Evolutionary conservation across 2,113 vertebrate species (phyloP).

Genomic region (Carlito syrichta): DNA sequence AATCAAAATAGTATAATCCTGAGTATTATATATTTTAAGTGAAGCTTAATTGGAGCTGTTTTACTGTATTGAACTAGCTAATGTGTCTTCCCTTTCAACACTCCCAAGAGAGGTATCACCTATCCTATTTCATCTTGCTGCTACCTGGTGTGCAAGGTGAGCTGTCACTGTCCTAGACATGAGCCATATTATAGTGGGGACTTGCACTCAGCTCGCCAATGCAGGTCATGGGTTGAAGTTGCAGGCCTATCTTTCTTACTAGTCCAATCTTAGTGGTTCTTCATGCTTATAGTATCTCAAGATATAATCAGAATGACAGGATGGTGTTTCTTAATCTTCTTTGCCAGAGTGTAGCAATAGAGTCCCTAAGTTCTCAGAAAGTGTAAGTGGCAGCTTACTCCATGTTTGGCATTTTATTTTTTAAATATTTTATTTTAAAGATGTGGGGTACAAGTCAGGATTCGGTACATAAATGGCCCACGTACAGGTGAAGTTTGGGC

Average conservation of each 20-base stretch:
- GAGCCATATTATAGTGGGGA: background rate
- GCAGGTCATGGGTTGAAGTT: background rate
- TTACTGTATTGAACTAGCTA: background rate
- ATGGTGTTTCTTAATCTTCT: background rate
- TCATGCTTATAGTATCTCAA: background rate
- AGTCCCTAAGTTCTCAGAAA: background rate
- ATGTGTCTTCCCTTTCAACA: background rate
- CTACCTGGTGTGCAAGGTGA: background rate
- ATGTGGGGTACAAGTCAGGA: too few relatives aligned
- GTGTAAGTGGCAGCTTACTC: background rate
- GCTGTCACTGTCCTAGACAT: background rate
- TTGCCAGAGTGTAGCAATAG: background rate
- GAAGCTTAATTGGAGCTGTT: background rate
- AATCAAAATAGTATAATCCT: background rate
- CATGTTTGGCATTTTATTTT: background rate
- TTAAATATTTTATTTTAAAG: too few relatives aligned
- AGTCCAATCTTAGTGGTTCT: background rate
- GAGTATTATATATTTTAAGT: background rate
- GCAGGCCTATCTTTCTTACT: background rate
- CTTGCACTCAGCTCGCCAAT: background rate
- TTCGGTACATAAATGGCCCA: too few relatives aligned
- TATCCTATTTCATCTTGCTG: background rate
- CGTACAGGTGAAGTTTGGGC: too few relatives aligned
- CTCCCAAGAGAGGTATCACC: background rate
- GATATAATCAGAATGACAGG: background rate